Base-by-base conservation (phyloP, 2,113 vertebrate species). In the Psilopsiagon aymara region DNA sequence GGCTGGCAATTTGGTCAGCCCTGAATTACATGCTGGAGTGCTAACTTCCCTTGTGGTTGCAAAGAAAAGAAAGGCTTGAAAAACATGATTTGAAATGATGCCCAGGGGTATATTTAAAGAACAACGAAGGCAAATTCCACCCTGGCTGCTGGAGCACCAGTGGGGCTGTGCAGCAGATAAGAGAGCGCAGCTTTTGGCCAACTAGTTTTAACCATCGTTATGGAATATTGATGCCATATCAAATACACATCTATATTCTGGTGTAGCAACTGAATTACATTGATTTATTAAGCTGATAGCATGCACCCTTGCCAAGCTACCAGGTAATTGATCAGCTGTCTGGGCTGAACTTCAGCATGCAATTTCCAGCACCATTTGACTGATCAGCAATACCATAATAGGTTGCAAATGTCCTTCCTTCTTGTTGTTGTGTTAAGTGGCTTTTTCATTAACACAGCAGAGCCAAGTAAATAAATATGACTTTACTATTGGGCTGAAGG, bases 301-400 rank as follows among this genome's bases (percentile, higher is more conserved):
- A 0, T 44, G 76, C 88, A 28, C 80, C 2, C 0, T 17, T 95
- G 97, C 96, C 97, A 97, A 97, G 92, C 89, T 96, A 70, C 95
- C 95, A 93, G 97, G 96, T 96, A 94, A 97, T 95, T 91, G 97
- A 97, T 97, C 94, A 94, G 96, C 94, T 75, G 91, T 91, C 96
- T 93, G 95, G 95, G 96, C 96, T 97, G 96, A 96, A 93, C 95
- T 95, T 97, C 96, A 97, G 53, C 59, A 6, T 97, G 97, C 94
- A 96, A 96, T 97, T 98, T 97, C 95, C 97, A 98, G 96, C 80
- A 41, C 96, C 97, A 96, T 97, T 94, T 98, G 98, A 97, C 97
- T 96, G 97, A 98, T 98, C 98, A 98, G 98, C 98, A 98, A 97
- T 98, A 96, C 95, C 86, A 53, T 98, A 97, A 98, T 97, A 97